These are phyloP conservation scores for Pogonus chalceus DNA, from an alignment of 1,140 invertebrate species.

Conservation along the genomic window DNA sequence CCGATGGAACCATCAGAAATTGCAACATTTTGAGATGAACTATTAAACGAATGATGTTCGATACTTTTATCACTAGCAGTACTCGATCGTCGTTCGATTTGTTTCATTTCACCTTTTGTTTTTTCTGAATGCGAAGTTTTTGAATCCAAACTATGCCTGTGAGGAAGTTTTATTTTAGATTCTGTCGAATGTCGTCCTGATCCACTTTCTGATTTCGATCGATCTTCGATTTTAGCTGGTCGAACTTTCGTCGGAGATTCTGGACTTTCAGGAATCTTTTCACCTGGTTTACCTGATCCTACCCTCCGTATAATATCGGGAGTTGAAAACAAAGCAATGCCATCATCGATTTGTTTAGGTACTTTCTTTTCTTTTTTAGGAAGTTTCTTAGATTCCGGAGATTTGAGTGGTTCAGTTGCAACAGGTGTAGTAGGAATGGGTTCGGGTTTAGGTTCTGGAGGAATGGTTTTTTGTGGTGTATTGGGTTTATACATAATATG, in stretches of 20 bases:
- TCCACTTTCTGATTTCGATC: slow-evolving; percentile 22
- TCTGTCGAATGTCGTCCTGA: neutral
- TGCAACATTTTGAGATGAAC: slow-evolving; percentile 14
- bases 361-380: slow-evolving; percentile 60
- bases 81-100: neutral
- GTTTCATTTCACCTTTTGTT: neutral
- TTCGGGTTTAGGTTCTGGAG: slow-evolving; percentile 26
- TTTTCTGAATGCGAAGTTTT: neutral
- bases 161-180: neutral
- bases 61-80: neutral
- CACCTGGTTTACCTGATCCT: slow-evolving; percentile 27
- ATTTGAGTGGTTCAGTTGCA: slow-evolving; percentile 15
- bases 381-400: slow-evolving; percentile 24
- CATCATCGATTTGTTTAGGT: slow-evolving; percentile 49
- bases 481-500: slow-evolving; percentile 5
- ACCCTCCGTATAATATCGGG: slow-evolving; percentile 67
- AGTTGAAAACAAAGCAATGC: slow-evolving; percentile 62
- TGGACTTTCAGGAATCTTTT: slow-evolving; percentile 18
- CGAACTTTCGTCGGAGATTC: slow-evolving; percentile 27
- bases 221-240: slow-evolving; percentile 24
- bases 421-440: slow-evolving; percentile 20
- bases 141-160: neutral
- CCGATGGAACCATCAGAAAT: slow-evolving; percentile 37
- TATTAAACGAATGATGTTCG: neutral
- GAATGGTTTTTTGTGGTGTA: slow-evolving; percentile 7